Base-by-base conservation (phyloP, 2,888 invertebrate species). In the Sminthurinus aureus region DNA sequence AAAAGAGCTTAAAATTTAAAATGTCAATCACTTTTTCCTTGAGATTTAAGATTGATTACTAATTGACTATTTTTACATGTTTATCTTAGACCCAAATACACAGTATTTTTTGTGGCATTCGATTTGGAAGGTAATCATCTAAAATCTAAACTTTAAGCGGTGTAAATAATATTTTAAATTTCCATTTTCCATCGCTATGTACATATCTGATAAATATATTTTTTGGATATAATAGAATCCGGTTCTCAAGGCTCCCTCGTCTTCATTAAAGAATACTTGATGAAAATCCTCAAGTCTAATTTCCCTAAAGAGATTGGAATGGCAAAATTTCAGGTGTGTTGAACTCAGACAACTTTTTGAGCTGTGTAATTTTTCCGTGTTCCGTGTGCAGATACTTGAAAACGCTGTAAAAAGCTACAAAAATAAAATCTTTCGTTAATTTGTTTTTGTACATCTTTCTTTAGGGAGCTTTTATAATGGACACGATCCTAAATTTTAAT, bases 31-130 rank as follows among this genome's bases (percentile, higher is more conserved):
- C 18, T 26, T 26, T 71, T 71, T 9, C 69, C 13, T 13, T n/a
- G 73, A 13, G 20, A 73, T 73, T 66, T 8, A 15, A 58, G 20
- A 75, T 75, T 38, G 6, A 38, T 38, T 38, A n/a, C n/a, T n/a
- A n/a, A n/a, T 38, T 38, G 38, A 75, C 2, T 3, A 51, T 26
- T 51, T 12, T 77, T 38, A 38, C 8, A 26, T 78, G n/a, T 79
- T 26, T 50, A 12, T 71, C 85, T 38, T 80, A 87, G 87, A 51
- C 88, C 88, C 15, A 86, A 89, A 73, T 88, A 89, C 83, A 88
- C 89, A 13, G 85, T 90, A n/a, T 88, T 90, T 74, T 90, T 90
- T 84, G 90, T 90, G 6, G 90, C 90, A 0, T 90, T 90, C 85
- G 90, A 90, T 82, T 85, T 90, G 84, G 90, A 90, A 86, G 38